Conservation (phyloP, 2,888 invertebrate species). For the Dryadula phaetusa region DNA sequence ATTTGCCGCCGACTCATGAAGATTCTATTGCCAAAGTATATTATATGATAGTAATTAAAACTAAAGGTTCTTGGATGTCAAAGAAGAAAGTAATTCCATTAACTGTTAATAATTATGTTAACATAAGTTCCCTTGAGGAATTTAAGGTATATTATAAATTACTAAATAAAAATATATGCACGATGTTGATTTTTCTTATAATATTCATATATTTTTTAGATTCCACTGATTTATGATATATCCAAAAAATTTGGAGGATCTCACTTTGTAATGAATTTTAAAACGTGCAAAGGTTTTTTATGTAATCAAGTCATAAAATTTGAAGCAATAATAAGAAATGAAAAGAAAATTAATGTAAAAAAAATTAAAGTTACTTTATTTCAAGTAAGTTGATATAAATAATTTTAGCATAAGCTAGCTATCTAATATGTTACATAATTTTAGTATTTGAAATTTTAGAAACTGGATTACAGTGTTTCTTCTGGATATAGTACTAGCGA, state of each 20-base stretch:
- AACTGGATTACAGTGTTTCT: slow-evolving; percentile 61
- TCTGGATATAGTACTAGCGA: slow-evolving; percentile 66
- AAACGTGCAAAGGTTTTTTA: slow-evolving; percentile 66
- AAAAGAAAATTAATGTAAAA: slow-evolving; percentile 60
- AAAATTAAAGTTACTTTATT: slow-evolving; percentile 61
- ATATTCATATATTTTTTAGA: slow-evolving; percentile 54
- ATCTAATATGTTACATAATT: background rate
- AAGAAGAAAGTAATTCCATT: slow-evolving; percentile 57
- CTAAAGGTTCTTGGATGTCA: slow-evolving; percentile 59
- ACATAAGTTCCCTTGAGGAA: slow-evolving; percentile 62
- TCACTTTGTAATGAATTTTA: slow-evolving; percentile 58
- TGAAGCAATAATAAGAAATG: slow-evolving; percentile 63
- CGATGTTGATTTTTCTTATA: background rate
- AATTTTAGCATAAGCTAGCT: background rate
- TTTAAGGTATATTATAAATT: slow-evolving; percentile 53
- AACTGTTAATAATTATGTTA: slow-evolving; percentile 61
- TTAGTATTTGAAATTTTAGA: slow-evolving; percentile 56
- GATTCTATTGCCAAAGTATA: slow-evolving; percentile 66
- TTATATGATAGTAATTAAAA: slow-evolving; percentile 65
- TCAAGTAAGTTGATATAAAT: slow-evolving; percentile 57
- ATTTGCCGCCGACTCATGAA: slow-evolving; percentile 69
- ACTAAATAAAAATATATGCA: background rate
- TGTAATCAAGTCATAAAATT: slow-evolving; percentile 66
- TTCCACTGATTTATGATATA: slow-evolving; percentile 58
- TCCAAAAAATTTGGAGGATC: slow-evolving; percentile 60